These are phyloP conservation scores for Dinoponera quadriceps DNA, from an alignment of 1,140 invertebrate genomes.

Conservation along the genomic window DNA sequence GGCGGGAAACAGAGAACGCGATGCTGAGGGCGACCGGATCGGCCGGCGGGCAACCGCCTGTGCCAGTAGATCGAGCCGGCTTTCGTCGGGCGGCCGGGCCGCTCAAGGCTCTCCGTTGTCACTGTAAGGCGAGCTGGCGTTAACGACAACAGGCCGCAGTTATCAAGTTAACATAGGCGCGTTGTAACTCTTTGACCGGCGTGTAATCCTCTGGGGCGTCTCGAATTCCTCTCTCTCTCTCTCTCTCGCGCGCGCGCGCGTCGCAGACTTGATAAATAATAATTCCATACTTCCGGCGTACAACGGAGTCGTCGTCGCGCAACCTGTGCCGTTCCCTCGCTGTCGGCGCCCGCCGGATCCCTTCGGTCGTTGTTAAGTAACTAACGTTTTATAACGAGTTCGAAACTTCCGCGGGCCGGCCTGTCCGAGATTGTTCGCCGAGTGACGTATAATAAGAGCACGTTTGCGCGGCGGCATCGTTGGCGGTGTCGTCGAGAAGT, in stretches of 20 bases:
- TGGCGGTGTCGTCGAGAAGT: conserved; percentile 31
- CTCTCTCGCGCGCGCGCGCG: no score
- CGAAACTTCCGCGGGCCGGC: neutral
- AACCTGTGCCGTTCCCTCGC: neutral
- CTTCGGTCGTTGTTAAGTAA: neutral
- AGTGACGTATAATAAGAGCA: conserved; percentile 20
- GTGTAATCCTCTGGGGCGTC: neutral
- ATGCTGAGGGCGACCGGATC: neutral
- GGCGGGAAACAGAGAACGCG: neutral
- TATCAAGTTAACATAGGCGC: neutral
- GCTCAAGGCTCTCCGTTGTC: conserved; percentile 22
- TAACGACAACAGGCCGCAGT: neutral
- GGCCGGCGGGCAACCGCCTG: no score
- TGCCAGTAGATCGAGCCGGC: conserved; percentile 2
- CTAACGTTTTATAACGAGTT: neutral
- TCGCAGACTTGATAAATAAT: neutral
- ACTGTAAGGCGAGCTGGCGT: conserved; percentile 16
- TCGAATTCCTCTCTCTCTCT: neutral
- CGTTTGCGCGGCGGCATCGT: conserved; percentile 34
- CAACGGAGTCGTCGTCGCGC: neutral
- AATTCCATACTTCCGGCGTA: neutral
- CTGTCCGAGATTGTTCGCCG: conserved; percentile 13
- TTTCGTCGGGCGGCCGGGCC: conserved; percentile 6
- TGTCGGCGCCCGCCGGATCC: neutral
- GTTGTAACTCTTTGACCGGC: neutral